These are phyloP conservation scores for Antrozous pallidus DNA, from an alignment of 2,797 vertebrate genomes.

Conservation along the genomic window DNA sequence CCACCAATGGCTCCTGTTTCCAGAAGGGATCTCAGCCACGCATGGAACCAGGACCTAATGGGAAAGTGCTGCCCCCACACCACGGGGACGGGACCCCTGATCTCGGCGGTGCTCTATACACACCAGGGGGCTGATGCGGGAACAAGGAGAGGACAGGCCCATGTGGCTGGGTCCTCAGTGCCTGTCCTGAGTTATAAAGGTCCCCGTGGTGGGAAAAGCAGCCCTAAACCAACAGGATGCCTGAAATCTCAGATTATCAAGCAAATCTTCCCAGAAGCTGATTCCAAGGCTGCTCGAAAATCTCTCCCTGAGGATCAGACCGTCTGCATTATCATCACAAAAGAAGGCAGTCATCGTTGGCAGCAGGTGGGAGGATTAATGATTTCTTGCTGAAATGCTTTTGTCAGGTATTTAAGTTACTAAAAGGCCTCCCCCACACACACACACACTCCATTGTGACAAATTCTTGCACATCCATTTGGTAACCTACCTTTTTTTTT, in stretches of 20 bases:
- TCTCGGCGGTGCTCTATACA: neutral
- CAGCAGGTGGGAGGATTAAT: conserved; percentile 77
- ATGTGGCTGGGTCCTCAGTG: neutral
- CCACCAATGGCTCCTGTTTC: neutral
- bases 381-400: conserved; percentile 67
- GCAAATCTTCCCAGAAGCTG: conserved; percentile 56
- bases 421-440: conserved; percentile 32
- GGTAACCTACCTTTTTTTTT: conserved; percentile 3
- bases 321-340: conserved; percentile 75
- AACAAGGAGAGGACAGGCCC: neutral
- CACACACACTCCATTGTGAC: conserved; percentile 42
- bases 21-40: neutral
- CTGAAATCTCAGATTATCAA: conserved; percentile 46
- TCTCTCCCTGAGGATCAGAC: conserved; percentile 66
- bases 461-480: conserved; percentile 60
- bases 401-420: conserved; percentile 75
- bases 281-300: conserved; percentile 47
- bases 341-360: conserved; percentile 72
- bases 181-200: neutral
- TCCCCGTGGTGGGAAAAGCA: neutral
- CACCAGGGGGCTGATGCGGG: neutral
- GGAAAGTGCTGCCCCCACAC: neutral
- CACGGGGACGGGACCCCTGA: neutral
- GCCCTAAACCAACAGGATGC: conserved; percentile 25
- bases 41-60: neutral